Evolutionary conservation across 2,797 vertebrate species (phyloP), one percentile per base, ranked within the genome.

Genomic region (Spea hammondii): DNA sequence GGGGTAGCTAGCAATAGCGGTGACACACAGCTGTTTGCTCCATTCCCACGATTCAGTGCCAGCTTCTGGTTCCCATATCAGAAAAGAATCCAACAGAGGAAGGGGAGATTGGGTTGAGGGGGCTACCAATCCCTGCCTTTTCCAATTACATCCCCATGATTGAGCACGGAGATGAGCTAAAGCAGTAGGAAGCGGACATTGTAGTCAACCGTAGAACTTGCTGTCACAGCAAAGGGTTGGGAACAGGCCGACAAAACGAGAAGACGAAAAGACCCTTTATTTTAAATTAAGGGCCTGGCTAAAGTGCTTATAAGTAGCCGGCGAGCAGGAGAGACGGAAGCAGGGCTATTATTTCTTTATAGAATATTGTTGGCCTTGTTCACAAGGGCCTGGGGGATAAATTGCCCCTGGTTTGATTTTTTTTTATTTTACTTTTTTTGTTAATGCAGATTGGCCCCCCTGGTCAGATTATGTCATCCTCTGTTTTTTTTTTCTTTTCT

Each of bases 1-100:
- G 74, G 64, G 70, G 75, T 70, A 71, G 65, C 32, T 17, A 17
- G 55, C 75, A 9, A 83, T 32, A 83, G 78, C 78, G 51, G 68
- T 78, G 66, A 7, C 5, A 86, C 77, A 83, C 87, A 86, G 79
- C 84, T 75, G 68, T 76, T 82, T 55, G 49, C 77, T 57, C 68
- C 2, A 72, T 75, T 75, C 76, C 82, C 78, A 83, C 57, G 66
- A 78, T 59, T 72, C 66, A 11, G 59, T 82, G 76, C 76, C 80
- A 78, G 67, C 57, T 74, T 69, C 53, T 17, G 47, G 32, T 50
- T 73, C 59, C 51, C 79, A 47, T 72, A 70, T 46, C 62, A 76
- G 74, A 82, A 77, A 60, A 73, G 74, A 81, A 76, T 77, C 62
- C 74, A 13, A 71, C 11, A 44, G 55, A 59, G 70, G 67, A 54